Conservation (phyloP, 1,140 invertebrate genomes). For the Neotoxoptera formosana region DNA sequence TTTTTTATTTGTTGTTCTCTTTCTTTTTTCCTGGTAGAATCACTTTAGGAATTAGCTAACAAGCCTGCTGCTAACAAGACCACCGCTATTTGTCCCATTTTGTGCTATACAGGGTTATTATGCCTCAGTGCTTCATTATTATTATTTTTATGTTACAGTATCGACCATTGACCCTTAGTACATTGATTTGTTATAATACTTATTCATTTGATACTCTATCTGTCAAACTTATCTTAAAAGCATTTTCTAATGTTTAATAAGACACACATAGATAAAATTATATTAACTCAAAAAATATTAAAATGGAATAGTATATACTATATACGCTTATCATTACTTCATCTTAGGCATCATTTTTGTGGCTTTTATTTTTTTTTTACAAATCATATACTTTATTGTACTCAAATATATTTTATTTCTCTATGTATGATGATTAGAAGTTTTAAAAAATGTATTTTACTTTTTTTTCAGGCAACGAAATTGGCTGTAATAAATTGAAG, state of each 20-base stretch:
- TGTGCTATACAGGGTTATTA: no score
- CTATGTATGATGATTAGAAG: neutral
- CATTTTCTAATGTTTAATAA: neutral
- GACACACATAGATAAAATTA: neutral
- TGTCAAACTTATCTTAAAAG: neutral
- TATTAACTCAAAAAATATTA: no score
- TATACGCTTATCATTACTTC: neutral
- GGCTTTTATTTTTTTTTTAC: neutral
- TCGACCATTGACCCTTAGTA: neutral
- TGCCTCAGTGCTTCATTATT: neutral
- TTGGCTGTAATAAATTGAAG: constrained; percentile 42
- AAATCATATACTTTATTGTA: neutral
- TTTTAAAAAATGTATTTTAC: neutral
- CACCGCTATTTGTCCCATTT: no score
- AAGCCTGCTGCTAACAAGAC: no score
- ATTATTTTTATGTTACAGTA: neutral
- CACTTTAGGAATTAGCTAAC: neutral
- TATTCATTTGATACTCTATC: neutral
- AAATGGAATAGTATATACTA: neutral
- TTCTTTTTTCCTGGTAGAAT: neutral
- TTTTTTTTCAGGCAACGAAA: constrained; percentile 53
- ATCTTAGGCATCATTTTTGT: neutral
- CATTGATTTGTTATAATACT: neutral
- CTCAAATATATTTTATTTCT: neutral
- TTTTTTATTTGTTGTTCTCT: neutral